Evolutionary conservation across 2,888 invertebrate species (phyloP).

Genomic region (Augiades crinisus): DNA sequence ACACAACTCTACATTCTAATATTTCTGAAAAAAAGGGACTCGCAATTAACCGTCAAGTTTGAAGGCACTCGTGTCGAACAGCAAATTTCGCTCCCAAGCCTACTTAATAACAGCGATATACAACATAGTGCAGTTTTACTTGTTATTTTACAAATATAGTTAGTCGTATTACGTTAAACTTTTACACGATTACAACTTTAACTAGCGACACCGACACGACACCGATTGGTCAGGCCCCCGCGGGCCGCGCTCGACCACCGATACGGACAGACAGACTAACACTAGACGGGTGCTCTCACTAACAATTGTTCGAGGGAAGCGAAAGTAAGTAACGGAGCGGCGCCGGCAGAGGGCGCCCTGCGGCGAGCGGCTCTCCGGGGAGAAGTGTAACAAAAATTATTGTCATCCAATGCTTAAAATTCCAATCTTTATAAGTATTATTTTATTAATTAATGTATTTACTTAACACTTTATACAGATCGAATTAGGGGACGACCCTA

Average conservation of each 20-base stretch:
- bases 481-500: conserved; percentile 55
- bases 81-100: conserved; percentile 35
- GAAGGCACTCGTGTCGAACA: neutral
- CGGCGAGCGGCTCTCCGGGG: conserved; percentile 45
- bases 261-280: neutral
- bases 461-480: conserved; percentile 70
- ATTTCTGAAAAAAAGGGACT: neutral
- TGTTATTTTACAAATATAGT: conserved; percentile 48
- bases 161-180: conserved; percentile 36
- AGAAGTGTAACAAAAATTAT: conserved; percentile 75
- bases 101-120: conserved; percentile 49
- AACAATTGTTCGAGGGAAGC: neutral
- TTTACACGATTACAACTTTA: conserved; percentile 42
- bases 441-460: conserved; percentile 46
- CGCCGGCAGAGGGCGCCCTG: neutral
- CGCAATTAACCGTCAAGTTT: neutral
- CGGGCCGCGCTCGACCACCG: neutral
- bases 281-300: conserved; percentile 36
- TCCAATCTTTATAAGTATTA: conserved; percentile 62
- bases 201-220: conserved; percentile 72
- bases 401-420: conserved; percentile 78
- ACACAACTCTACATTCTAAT: neutral
- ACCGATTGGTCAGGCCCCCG: conserved; percentile 68
- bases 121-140: conserved; percentile 51
- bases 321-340: conserved; percentile 1